These are phyloP conservation scores for Osedax frankpressi DNA, from an alignment of 2,888 invertebrate species.

Conservation along the genomic window DNA sequence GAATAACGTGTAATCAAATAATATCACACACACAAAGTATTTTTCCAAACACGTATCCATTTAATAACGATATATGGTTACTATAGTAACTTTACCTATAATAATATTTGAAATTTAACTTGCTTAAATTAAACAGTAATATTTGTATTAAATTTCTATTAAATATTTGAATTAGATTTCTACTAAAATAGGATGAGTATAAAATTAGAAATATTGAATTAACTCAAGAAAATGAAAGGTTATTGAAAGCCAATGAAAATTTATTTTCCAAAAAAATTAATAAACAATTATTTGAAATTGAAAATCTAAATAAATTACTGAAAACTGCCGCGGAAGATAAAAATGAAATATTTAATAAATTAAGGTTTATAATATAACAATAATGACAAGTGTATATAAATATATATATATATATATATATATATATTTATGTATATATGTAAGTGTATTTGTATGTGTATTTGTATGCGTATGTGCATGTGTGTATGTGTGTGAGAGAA, in stretches of 20 bases:
- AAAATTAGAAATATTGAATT: background rate
- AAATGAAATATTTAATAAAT: background rate
- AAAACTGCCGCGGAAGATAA: background rate
- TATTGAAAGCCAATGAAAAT: background rate
- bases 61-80: too few relatives aligned
- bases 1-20: too few relatives aligned
- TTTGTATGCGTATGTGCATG: too few relatives aligned
- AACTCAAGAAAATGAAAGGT: background rate
- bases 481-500: too few relatives aligned
- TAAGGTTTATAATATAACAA: background rate
- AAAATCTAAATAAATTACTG: background rate
- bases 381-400: too few relatives aligned
- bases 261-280: background rate
- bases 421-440: too few relatives aligned
- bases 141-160: background rate
- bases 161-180: background rate
- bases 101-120: too few relatives aligned
- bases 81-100: too few relatives aligned
- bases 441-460: too few relatives aligned
- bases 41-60: too few relatives aligned
- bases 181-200: background rate
- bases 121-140: background rate
- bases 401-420: too few relatives aligned
- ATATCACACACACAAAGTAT: too few relatives aligned
- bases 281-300: background rate